These are phyloP conservation scores for Galagoides demidoff DNA, from an alignment of 2,797 vertebrate genomes.

Conservation along the genomic window DNA sequence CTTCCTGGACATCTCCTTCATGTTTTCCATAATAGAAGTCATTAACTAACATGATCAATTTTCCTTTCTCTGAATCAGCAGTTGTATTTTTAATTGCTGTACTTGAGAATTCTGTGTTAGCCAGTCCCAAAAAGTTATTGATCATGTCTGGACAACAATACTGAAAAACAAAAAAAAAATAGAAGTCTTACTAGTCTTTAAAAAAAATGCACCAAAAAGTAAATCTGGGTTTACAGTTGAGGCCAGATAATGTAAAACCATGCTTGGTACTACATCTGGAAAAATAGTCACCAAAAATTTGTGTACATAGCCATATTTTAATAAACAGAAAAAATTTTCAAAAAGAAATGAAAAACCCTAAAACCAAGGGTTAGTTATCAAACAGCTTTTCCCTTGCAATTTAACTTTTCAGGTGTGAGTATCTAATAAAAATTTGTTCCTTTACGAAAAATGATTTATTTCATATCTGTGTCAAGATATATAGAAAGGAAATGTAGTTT, in stretches of 20 bases:
- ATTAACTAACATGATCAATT: conserved; percentile 97
- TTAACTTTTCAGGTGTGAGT: neutral
- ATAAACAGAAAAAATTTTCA: neutral
- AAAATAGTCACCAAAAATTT: conserved; percentile 59
- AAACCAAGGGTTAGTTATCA: conserved; percentile 13
- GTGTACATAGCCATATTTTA: neutral
- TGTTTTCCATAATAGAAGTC: conserved; percentile 97
- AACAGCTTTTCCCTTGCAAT: conserved; percentile 45
- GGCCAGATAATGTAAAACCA: conserved; percentile 46
- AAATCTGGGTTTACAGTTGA: conserved; percentile 46
- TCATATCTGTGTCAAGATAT: conserved; percentile 7
- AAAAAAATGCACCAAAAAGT: conserved; percentile 38
- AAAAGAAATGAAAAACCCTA: conserved; percentile 40
- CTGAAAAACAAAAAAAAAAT: conserved; percentile 85
- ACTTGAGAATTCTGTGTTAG: conserved; percentile 83
- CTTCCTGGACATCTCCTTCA: conserved; percentile 91
- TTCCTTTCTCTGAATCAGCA: conserved; percentile 91
- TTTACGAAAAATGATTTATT: conserved; percentile 47
- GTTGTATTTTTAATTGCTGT: conserved; percentile 78
- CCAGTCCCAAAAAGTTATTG: conserved; percentile 84
- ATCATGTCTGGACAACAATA: conserved; percentile 91
- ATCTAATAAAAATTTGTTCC: conserved; percentile 35
- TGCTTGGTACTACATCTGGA: conserved; percentile 13
- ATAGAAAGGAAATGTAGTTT: neutral
- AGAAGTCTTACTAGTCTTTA: conserved; percentile 46